These are phyloP conservation scores for Sisyra nigra DNA, from an alignment of 2,888 invertebrate species.

Conservation along the genomic window DNA sequence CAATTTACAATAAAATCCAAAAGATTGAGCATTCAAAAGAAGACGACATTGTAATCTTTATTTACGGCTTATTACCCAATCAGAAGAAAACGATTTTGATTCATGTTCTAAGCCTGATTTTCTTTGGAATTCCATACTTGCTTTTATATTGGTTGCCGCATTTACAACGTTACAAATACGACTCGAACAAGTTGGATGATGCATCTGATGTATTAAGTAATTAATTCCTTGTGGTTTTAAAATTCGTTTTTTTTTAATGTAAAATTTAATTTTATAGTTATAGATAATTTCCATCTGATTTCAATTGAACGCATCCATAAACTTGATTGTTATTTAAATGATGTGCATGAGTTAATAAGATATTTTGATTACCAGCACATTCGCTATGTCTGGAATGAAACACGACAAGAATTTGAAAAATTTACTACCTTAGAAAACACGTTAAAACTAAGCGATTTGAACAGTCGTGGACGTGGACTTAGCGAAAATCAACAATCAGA, in stretches of 20 bases:
- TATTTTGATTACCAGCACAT: conserved; percentile 39
- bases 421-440: conserved; percentile 32
- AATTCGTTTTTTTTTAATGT: conserved; percentile 1
- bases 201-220: conserved; percentile 40
- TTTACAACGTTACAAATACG: conserved; percentile 34
- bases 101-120: conserved; percentile 31
- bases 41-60: conserved; percentile 27
- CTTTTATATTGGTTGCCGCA: conserved; percentile 38
- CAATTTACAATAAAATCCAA: conserved; percentile 27
- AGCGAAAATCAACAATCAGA: conserved; percentile 36
- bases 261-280: conserved; percentile 25
- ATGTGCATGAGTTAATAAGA: conserved; percentile 29
- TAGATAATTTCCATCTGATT: conserved; percentile 30
- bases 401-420: conserved; percentile 31
- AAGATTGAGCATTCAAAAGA: conserved; percentile 29
- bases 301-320: conserved; percentile 28
- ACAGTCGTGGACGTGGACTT: conserved; percentile 35
- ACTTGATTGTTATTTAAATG: conserved; percentile 29
- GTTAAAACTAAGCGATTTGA: conserved; percentile 30
- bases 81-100: conserved; percentile 29
- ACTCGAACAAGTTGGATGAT: conserved; percentile 35
- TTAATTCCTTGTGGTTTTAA: conserved; percentile 6
- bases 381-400: conserved; percentile 37
- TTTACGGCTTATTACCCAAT: conserved; percentile 35
- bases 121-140: conserved; percentile 39